Base-by-base conservation (phyloP, 2,888 invertebrate species). In the Lasioglossum calceatum region DNA sequence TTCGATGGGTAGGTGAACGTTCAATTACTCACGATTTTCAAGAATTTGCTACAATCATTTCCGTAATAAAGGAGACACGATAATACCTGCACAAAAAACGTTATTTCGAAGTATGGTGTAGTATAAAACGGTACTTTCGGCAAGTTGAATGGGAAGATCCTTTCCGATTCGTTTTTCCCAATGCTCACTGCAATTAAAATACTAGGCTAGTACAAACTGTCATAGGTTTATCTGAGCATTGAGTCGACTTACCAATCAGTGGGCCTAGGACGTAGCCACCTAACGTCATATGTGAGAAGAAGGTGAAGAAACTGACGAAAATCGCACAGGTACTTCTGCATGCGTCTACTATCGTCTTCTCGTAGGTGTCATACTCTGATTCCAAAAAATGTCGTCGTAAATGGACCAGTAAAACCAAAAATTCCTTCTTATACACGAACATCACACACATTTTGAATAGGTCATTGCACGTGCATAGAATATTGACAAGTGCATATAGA, bases 151-250 rank as follows among this genome's bases (percentile, higher is more conserved):
- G 92, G 92, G 32, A 93, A 74, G 23, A 77, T 16, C 61, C 92
- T 89, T 14, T 93, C 89, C 14, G 91, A 88, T 47, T 70, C 86
- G 42, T 93, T 91, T 27, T 19, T 86, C 8, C 86, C 88, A 1
- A 84, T 72, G 42, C 79, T 85, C 7, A 10, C 84, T 85, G 4
- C 7, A 84, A 84, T 67, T 23, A 12, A 19, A 4, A 32, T 36
- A 36, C 36, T 36, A 36, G 36, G 4, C 36, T 36, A 36, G 36
- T 4, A 19, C 47, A 44, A 14, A 44, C 12, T 44, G 44, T 44
- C 4, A 19, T 19, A 16, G 5, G 19, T 50, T 50, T 50, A 14
- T 14, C 5, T 32, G 0, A 2, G 27, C n/a, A 14, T 39, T 32
- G 23, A 23, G 14, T n/a, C 19, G 42, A 67, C 81, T 71, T 70